Evolutionary conservation across 2,113 vertebrate genomes (phyloP), one percentile per base, ranked within the genome.

Genomic region (Apodemus sylvaticus): DNA sequence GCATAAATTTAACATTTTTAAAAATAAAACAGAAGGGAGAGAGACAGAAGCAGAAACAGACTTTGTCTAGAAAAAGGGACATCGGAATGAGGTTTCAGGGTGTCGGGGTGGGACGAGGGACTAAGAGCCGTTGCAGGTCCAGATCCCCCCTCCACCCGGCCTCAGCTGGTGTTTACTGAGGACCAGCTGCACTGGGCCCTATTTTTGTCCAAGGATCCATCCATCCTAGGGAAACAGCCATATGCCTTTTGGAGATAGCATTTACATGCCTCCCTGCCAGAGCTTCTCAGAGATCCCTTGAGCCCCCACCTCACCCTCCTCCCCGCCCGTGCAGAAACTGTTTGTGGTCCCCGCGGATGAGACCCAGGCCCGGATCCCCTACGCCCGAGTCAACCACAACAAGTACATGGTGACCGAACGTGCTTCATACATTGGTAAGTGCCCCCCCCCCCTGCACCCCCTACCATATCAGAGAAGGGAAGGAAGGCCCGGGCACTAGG

Each of bases 351-450:
- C 99, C 0, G 70, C 98, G 1, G 98, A 73, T 0, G 96, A 98
- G 5, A 53, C 86, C 7, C 99, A 99, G 96, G 98, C 98, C 36
- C 70, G 87, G 13, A 99, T 99, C 94, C 99, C 99, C 0, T 99
- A 97, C 0, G 98, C 99, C 77, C 98, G 99, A 10, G 99, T 99
- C 68, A 99, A 99, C 98, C 99, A 99, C 98, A 99, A 99, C 98
- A 99, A 99, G 96, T 99, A 99, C 98, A 99, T 99, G 99, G 99
- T 99, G 97, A 99, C 99, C 0, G 99, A 99, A 88, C 98, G 98
- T 86, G 90, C 98, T 0, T 98, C 99, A 0, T 99, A 99, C 70
- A 99, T 99, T 0, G 99, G 99, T 99, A 96, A 98, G 98, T 60
- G 14, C 0, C 14, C 68, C 0, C 0, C n/a, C 0, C 14, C 68